Evolutionary conservation across 92 coral and sea anemone genomes (phyloP).

Genomic region (Blastomussa wellsi): DNA sequence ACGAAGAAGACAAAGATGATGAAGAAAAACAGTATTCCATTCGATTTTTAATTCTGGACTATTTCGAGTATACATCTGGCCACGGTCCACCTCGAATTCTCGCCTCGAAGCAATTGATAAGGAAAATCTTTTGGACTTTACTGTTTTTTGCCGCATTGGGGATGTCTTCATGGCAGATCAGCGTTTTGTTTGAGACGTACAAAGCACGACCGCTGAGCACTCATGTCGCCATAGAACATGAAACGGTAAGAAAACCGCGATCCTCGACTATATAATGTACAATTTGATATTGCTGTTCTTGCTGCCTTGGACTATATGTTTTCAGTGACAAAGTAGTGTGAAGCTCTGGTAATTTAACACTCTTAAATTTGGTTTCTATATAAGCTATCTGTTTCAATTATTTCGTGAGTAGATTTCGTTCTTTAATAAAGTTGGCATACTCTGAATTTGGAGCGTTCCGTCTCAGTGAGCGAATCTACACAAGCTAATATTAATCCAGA

Average conservation of each 20-base stretch:
- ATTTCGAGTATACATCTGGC: conserved; percentile 61
- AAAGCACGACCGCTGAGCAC: conserved; percentile 57
- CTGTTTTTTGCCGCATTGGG: conserved; percentile 50
- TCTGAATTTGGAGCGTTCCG: neutral
- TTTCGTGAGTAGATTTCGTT: too few species aligned
- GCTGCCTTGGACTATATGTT: too few species aligned
- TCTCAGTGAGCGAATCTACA: too few species aligned
- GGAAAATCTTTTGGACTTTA: conserved; percentile 48
- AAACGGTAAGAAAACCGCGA: conserved; percentile 54
- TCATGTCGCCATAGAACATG: conserved; percentile 57
- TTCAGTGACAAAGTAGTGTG: too few species aligned
- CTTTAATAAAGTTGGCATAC: too few species aligned
- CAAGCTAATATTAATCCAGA: too few species aligned
- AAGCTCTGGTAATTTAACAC: too few species aligned
- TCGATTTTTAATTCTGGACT: conserved; percentile 45
- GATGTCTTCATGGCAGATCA: conserved; percentile 51
- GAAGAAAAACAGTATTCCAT: conserved; percentile 33
- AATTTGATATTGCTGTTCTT: too few species aligned
- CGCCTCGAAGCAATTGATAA: conserved; percentile 40
- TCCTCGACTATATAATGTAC: neutral
- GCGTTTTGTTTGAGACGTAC: conserved; percentile 26
- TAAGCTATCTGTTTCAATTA: too few species aligned
- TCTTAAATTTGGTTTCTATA: too few species aligned
- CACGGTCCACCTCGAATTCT: conserved; percentile 68
- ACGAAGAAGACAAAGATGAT: neutral